These are phyloP conservation scores for Pseudomyrmex gracilis DNA, from an alignment of 1,140 invertebrate species.

Conservation along the genomic window DNA sequence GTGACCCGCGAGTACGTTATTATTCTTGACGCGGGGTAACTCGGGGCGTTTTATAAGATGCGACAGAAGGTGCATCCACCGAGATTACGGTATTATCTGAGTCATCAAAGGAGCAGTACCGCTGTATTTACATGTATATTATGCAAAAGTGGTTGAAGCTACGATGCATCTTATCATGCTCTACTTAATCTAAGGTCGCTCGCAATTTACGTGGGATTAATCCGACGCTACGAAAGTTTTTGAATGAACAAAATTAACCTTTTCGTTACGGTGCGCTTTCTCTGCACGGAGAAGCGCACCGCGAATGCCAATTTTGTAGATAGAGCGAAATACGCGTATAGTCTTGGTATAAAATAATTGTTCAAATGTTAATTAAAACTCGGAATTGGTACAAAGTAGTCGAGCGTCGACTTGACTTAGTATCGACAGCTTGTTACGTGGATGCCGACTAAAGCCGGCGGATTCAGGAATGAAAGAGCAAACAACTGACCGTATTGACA, in stretches of 20 bases:
- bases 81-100: constrained; percentile 38
- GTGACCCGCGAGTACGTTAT: constrained; percentile 9
- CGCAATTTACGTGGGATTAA: background rate
- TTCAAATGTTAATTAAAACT: too few relatives aligned
- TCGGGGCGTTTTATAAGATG: constrained; percentile 27
- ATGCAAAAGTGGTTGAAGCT: constrained; percentile 37
- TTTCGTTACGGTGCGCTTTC: too few relatives aligned
- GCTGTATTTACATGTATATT: constrained; percentile 50
- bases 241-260: background rate
- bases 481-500: background rate
- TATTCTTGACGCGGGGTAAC: background rate
- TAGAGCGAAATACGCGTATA: too few relatives aligned
- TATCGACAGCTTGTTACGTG: too few relatives aligned
- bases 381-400: too few relatives aligned
- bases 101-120: constrained; percentile 6
- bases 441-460: too few relatives aligned
- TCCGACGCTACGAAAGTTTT: background rate
- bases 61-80: constrained; percentile 16
- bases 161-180: background rate
- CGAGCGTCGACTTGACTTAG: too few relatives aligned
- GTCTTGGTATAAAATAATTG: too few relatives aligned
- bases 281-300: too few relatives aligned
- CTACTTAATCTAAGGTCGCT: constrained; percentile 18
- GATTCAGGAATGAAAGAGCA: too few relatives aligned
- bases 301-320: too few relatives aligned